Conservation (phyloP, 2,888 invertebrate genomes). For the Rhamphomyia laevipes region DNA sequence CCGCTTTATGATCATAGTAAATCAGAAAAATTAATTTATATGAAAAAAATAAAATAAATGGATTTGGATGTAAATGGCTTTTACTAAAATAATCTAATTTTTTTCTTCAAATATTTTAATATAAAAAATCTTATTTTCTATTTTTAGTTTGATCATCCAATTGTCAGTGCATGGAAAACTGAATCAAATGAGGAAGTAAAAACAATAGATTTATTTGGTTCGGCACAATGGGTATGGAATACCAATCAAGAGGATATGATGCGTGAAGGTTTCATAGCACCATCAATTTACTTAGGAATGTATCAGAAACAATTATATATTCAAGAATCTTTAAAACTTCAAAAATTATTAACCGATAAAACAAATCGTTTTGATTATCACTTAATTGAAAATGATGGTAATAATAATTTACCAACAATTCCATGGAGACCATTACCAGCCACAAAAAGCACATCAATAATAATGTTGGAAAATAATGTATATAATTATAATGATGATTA, state of each 20-base stretch:
- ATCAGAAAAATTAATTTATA: too few species aligned
- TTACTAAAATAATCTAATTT: too few species aligned
- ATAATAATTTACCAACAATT: slow-evolving; percentile 37
- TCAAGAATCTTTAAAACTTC: slow-evolving; percentile 44
- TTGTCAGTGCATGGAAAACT: slow-evolving; percentile 75
- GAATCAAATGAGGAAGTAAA: slow-evolving; percentile 53
- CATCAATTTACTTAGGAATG: slow-evolving; percentile 74
- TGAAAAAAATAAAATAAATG: too few species aligned
- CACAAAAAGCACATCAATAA: slow-evolving; percentile 15
- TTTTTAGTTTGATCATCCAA: slow-evolving; percentile 65
- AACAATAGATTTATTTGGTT: slow-evolving; percentile 61
- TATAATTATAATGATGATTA: not conserved
- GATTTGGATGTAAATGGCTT: too few species aligned
- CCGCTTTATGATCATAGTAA: too few species aligned
- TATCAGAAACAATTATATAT: slow-evolving; percentile 62
- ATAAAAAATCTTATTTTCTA: slow-evolving; percentile 5
- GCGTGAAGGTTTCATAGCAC: slow-evolving; percentile 38
- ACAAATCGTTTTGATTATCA: slow-evolving; percentile 25
- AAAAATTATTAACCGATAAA: slow-evolving; percentile 27
- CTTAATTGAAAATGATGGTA: slow-evolving; percentile 29
- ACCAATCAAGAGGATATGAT: slow-evolving; percentile 29
- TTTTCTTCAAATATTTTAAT: not conserved
- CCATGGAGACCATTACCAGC: slow-evolving; percentile 68
- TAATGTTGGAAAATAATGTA: not conserved
- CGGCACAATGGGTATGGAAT: slow-evolving; percentile 41